Conservation (phyloP, 2,888 invertebrate species). For the Andrena fulva region DNA sequence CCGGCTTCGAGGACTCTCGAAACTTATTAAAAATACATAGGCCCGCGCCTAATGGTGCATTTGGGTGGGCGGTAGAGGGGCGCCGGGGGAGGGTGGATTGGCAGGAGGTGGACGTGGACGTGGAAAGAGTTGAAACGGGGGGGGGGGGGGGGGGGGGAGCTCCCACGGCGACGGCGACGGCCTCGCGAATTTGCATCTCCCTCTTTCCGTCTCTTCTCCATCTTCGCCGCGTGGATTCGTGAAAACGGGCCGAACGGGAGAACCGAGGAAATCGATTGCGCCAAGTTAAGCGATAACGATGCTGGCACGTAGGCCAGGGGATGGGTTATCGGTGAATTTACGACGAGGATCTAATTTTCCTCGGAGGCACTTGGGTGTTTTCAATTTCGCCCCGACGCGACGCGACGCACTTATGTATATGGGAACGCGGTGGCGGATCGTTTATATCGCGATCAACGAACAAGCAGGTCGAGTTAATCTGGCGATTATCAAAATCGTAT, state of each 20-base stretch:
- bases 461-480: conserved; percentile 44
- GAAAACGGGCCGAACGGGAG: conserved; percentile 11
- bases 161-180: conserved; percentile 67
- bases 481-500: conserved; percentile 66
- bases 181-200: conserved; percentile 70
- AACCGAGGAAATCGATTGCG: background rate
- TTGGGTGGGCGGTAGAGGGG: conserved; percentile 71
- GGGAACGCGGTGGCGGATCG: conserved; percentile 12
- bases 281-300: background rate
- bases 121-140: conserved; percentile 42
- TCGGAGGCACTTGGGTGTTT: background rate
- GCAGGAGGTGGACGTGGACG: conserved; percentile 62
- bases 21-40: conserved; percentile 83
- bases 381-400: background rate
- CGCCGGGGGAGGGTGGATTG: conserved; percentile 55
- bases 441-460: conserved; percentile 28
- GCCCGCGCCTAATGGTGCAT: conserved; percentile 77
- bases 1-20: conserved; percentile 76
- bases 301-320: background rate
- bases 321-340: background rate
- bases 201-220: conserved; percentile 27
- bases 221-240: conserved; percentile 28
- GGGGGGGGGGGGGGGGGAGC: conserved; percentile 22
- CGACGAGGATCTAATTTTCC: background rate
- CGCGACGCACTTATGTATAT: too few relatives aligned